These are phyloP conservation scores for Microhierax caerulescens DNA, from an alignment of 2,797 vertebrate species.

Conservation along the genomic window DNA sequence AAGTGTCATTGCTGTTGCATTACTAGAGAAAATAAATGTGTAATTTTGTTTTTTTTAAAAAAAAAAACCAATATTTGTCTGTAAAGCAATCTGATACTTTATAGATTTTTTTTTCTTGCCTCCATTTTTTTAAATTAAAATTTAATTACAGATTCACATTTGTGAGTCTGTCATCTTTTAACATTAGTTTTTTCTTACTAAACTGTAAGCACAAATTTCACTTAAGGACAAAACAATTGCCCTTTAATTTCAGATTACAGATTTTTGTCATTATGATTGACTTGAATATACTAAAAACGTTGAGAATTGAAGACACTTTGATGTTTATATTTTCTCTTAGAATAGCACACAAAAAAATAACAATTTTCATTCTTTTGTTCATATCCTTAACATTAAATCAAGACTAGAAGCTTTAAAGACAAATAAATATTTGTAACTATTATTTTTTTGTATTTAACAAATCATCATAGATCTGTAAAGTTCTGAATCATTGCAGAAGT, in stretches of 20 bases:
- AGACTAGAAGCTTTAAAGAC: neutral
- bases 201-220: constrained; percentile 48
- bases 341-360: neutral
- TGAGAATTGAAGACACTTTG: constrained; percentile 38
- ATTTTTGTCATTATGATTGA: constrained; percentile 74
- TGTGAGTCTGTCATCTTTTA: constrained; percentile 41
- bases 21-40: neutral
- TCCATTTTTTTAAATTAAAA: constrained; percentile 47
- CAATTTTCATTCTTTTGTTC: neutral
- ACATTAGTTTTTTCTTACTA: constrained; percentile 57
- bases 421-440: neutral
- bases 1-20: neutral
- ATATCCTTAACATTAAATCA: neutral
- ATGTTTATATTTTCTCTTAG: constrained; percentile 33
- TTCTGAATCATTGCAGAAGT: neutral
- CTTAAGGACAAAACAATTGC: constrained; percentile 66
- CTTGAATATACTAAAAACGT: neutral
- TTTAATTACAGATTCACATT: constrained; percentile 70
- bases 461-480: neutral
- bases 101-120: neutral
- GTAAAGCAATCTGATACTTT: neutral
- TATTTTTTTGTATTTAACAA: neutral
- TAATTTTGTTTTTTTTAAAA: neutral
- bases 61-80: neutral
- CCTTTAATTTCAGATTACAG: constrained; percentile 73